These are phyloP conservation scores for Caenorhabditis plicata DNA, from an alignment of 2,888 invertebrate species.

Conservation along the genomic window DNA sequence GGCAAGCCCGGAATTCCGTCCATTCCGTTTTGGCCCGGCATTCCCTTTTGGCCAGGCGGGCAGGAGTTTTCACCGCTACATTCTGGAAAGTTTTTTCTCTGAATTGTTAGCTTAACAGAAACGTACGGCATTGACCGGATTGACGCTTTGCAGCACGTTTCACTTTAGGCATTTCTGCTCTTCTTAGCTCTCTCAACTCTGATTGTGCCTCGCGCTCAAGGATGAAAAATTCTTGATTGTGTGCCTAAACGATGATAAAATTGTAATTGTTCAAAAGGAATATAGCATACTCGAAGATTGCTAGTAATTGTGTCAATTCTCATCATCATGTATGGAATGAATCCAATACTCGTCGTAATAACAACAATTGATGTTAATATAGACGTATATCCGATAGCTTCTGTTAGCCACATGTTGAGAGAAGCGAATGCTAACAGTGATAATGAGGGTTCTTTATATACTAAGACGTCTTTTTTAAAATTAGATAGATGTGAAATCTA, in stretches of 20 bases:
- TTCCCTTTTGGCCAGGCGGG: constrained; percentile 33
- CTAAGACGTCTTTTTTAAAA: no score
- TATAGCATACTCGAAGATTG: constrained; percentile 15
- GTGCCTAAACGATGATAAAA: constrained; percentile 9
- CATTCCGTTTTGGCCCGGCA: constrained; percentile 24
- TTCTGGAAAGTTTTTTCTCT: constrained; percentile 19
- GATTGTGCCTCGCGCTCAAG: constrained; percentile 28
- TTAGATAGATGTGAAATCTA: no score
- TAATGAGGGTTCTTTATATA: no score
- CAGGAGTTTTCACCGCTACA: constrained; percentile 24
- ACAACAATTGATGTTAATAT: constrained; percentile 30
- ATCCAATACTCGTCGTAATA: constrained; percentile 23
- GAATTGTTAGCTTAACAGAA: not conserved
- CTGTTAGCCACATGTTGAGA: constrained; percentile 22
- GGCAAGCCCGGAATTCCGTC: constrained; percentile 33
- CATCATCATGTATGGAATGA: constrained; percentile 26
- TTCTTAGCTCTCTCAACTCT: constrained; percentile 15
- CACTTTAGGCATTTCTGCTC: constrained; percentile 10
- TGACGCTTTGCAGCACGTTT: constrained; percentile 28
- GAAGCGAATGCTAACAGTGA: no score
- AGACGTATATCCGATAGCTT: constrained; percentile 24
- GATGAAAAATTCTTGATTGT: constrained; percentile 34
- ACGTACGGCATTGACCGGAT: constrained; percentile 31
- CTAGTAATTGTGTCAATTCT: constrained; percentile 27
- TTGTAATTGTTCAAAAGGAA: not conserved